Evolutionary conservation across 2,797 vertebrate species (phyloP), one percentile per base, ranked within the genome.

Genomic region (Sebastes jordani): DNA sequence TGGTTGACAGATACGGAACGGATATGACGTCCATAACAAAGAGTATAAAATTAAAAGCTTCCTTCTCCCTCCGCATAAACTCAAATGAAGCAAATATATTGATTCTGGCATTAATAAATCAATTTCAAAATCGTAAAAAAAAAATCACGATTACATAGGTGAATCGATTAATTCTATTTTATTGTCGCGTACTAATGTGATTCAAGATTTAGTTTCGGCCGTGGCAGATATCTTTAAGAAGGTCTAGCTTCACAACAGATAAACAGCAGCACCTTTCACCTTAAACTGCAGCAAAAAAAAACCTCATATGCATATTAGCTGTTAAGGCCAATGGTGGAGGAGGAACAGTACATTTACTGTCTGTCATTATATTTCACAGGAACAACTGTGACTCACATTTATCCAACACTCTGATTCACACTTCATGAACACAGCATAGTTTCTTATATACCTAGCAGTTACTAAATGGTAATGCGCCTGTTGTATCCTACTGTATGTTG

Each of bases 321-420:
- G 56, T 46, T 34, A 20, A 78, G 71, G 61, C 36, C 42, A 65
- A 7, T 42, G 22, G 16, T 2, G n/a, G 23, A 72, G 68, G 78
- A 81, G 67, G 74, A 11, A 4, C 65, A 75, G 75, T 11, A 66
- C 60, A 81, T 78, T 71, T 25, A 77, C 73, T 65, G 25, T 67
- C 69, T 64, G 62, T 65, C 55, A 75, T 76, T 54, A 84, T 11
- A 73, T 76, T 80, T 87, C 77, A 80, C 75, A 80, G 79, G 83
- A 86, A 86, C 82, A 83, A 77, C 62, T 60, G 61, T 85, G 85
- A 90, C 69, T 87, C 80, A 89, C 69, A 64, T 30, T 76, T 23
- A 78, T 71, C 29, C 54, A 72, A 74, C 70, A 32, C 67, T 25
- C 30, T 56, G 16, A 36, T 79, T 71, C 38, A 49, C 56, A 77